A percentile compares a stretch with the other conserved stretches of the same genome.
Evolutionary conservation across 2,888 invertebrate species (phyloP).

Genomic region (Dasypogon diadema): DNA sequence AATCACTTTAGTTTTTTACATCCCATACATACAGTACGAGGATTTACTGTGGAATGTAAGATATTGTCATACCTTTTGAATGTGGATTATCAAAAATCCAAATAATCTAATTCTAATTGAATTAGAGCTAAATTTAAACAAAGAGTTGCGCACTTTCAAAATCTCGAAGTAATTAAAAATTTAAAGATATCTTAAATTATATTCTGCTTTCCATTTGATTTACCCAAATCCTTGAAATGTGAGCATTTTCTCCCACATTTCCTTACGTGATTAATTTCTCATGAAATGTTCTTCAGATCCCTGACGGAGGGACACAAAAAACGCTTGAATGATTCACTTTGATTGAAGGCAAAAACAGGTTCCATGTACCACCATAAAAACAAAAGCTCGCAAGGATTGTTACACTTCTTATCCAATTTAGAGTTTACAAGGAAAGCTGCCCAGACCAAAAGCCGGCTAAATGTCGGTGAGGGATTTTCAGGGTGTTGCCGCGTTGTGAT

Average conservation of each 20-base stretch:
- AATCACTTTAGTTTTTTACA: too few relatives aligned
- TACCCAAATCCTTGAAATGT: neutral
- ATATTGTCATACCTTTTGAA: too few relatives aligned
- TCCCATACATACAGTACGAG: too few relatives aligned
- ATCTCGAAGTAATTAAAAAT: too few relatives aligned
- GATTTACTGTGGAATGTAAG: too few relatives aligned
- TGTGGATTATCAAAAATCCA: too few relatives aligned
- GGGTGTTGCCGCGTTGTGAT: conserved; percentile 2
- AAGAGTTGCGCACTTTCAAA: too few relatives aligned
- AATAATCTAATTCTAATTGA: too few relatives aligned
- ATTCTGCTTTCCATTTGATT: too few relatives aligned
- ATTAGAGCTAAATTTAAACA: too few relatives aligned
- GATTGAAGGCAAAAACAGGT: neutral
- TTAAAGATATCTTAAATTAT: too few relatives aligned
- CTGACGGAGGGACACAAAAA: neutral
- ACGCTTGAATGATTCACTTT: conserved; percentile 1
- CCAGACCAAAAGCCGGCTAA: neutral
- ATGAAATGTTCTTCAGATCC: neutral
- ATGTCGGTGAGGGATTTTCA: neutral
- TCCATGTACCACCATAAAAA: conserved; percentile 8
- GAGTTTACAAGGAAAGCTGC: conserved; percentile 3
- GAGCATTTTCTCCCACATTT: neutral
- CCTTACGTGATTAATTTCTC: neutral
- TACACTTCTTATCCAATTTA: conserved; percentile 6
- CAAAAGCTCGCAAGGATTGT: conserved; percentile 4